Conservation (phyloP, 2,888 invertebrate genomes). For the Leptopilina myrica region DNA sequence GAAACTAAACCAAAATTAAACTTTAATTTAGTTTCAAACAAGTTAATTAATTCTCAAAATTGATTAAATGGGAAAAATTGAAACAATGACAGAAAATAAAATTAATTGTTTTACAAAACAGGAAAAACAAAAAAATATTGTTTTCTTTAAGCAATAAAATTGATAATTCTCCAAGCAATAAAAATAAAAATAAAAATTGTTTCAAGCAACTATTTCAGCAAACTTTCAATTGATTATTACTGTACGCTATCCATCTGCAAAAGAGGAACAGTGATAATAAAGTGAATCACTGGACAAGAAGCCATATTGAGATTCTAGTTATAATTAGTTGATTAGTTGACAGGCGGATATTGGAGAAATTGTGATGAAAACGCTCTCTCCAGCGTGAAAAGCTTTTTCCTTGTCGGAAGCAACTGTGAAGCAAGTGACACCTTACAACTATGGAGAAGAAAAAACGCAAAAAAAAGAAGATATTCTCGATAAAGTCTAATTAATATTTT, state of each 20-base stretch:
- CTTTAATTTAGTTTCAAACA: no score
- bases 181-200: no score
- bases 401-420: constrained; percentile 24
- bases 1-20: no score
- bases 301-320: constrained; percentile 17
- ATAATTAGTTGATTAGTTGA: constrained; percentile 23
- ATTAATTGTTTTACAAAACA: no score
- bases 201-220: no score
- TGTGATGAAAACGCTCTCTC: background rate
- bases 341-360: constrained; percentile 26
- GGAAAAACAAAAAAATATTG: no score
- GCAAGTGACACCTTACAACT: constrained; percentile 3
- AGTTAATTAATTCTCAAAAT: no score
- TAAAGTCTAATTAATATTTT: constrained; percentile 18
- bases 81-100: no score
- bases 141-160: no score
- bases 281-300: constrained; percentile 16
- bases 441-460: background rate
- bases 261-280: constrained; percentile 4
- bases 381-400: background rate
- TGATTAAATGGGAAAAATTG: no score
- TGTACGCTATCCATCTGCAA: background rate
- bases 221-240: background rate
- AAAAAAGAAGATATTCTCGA: background rate
- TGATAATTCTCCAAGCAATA: no score